These are phyloP conservation scores for Carassius auratus DNA, from an alignment of 2,113 vertebrate genomes.

Conservation along the genomic window DNA sequence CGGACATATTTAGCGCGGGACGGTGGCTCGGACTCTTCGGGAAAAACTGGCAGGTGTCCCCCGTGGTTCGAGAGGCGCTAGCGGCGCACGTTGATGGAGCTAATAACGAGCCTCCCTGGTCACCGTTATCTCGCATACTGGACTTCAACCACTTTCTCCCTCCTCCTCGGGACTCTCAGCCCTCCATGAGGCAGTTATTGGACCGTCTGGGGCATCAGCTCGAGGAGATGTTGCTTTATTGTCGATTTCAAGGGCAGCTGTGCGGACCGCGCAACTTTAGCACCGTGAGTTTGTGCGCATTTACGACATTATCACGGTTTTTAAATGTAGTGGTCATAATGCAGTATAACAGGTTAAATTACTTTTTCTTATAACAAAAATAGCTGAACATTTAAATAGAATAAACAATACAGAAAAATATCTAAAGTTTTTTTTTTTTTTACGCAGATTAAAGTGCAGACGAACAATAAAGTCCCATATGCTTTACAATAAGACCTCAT, in stretches of 20 bases:
- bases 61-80: slow-evolving; percentile 73
- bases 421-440: no score
- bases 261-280: slow-evolving; percentile 84
- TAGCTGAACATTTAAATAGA: no score
- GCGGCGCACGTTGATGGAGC: slow-evolving; percentile 49
- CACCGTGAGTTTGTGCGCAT: slow-evolving; percentile 74
- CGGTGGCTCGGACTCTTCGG: slow-evolving; percentile 81
- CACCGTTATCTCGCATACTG: slow-evolving; percentile 76
- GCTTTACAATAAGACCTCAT: no score
- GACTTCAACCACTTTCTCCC: slow-evolving; percentile 84
- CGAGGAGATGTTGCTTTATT: slow-evolving; percentile 83
- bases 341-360: no score
- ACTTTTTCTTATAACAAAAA: no score
- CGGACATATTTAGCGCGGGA: slow-evolving; percentile 80
- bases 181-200: slow-evolving; percentile 76
- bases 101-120: slow-evolving; percentile 70
- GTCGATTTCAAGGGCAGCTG: slow-evolving; percentile 78
- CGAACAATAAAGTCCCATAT: no score
- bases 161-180: slow-evolving; percentile 77
- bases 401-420: no score
- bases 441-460: no score
- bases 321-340: no score
- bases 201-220: slow-evolving; percentile 82
- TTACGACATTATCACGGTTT: no score
- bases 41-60: slow-evolving; percentile 74